Conservation (phyloP, 2,113 vertebrate species). For the Machaerirhynchus nigripectus region DNA sequence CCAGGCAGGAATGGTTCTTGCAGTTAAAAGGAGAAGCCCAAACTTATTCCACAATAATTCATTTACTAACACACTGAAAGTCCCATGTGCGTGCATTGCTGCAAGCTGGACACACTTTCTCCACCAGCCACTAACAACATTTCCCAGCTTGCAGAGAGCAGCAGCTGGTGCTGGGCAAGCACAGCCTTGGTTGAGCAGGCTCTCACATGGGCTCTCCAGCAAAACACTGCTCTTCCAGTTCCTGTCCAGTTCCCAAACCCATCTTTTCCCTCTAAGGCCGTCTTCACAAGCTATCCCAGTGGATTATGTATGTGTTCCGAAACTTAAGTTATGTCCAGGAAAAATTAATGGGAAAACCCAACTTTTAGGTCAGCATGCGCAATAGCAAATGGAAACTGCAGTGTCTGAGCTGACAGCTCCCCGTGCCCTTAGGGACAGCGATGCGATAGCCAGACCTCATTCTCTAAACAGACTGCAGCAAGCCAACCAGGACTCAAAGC, state of each 20-base stretch:
- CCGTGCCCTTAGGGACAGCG: constrained; percentile 14
- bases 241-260: neutral
- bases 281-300: neutral
- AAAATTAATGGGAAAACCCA: constrained; percentile 40
- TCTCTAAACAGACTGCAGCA: constrained; percentile 51
- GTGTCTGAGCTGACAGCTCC: constrained; percentile 55
- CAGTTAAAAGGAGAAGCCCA: neutral
- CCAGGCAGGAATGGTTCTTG: neutral
- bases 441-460: constrained; percentile 26
- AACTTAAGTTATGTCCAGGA: neutral
- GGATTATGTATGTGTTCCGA: neutral
- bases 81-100: neutral
- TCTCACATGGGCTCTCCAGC: neutral
- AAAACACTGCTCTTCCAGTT: neutral
- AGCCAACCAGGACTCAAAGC: constrained; percentile 36
- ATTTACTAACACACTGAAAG: neutral
- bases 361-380: constrained; percentile 29
- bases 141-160: neutral
- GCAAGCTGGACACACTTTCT: neutral
- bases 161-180: neutral
- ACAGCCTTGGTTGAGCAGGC: neutral
- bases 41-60: neutral
- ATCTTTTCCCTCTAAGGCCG: neutral
- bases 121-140: neutral
- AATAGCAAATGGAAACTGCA: constrained; percentile 45